A percentile compares a stretch with the other conserved stretches of the same genome.
Conservation (phyloP, 2,888 invertebrate species). For the Bellardia bayeri region DNA sequence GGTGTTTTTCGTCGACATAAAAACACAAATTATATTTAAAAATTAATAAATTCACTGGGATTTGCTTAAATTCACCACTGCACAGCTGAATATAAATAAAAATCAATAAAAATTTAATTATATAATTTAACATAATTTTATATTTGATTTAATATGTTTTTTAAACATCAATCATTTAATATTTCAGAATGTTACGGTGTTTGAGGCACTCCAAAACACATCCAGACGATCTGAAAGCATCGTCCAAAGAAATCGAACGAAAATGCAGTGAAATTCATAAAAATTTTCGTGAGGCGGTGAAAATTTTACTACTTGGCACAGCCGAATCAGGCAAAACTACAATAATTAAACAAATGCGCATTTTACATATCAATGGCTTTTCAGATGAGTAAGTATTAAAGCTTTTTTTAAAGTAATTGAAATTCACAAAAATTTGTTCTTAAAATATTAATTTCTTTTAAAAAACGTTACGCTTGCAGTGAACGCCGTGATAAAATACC, state of each 20-base stretch:
- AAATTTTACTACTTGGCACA: constrained; percentile 88
- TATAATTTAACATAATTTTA: background rate
- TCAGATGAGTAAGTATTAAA: constrained; percentile 87
- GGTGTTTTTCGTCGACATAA: too few relatives aligned
- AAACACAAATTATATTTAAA: too few relatives aligned
- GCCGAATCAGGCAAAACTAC: constrained; percentile 95
- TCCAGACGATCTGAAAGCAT: constrained; percentile 84
- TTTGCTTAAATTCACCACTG: too few relatives aligned
- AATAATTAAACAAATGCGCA: constrained; percentile 94
- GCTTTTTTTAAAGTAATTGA: background rate
- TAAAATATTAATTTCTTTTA: background rate
- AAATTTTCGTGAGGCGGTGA: constrained; percentile 85
- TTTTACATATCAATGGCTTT: constrained; percentile 92
- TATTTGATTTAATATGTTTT: background rate
- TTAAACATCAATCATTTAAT: background rate
- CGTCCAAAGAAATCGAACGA: constrained; percentile 84
- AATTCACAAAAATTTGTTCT: background rate
- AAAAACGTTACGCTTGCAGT: constrained; percentile 83
- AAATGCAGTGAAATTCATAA: constrained; percentile 86
- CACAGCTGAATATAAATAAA: too few relatives aligned
- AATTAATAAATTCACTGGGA: too few relatives aligned
- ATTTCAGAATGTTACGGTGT: constrained; percentile 82
- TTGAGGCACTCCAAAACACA: constrained; percentile 78
- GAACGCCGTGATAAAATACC: constrained; percentile 88
- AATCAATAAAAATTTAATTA: too few relatives aligned